A percentile compares a stretch with the other conserved stretches of the same genome.
Evolutionary conservation across 2,888 invertebrate species (phyloP).

Genomic region (Endotricha flammealis): DNA sequence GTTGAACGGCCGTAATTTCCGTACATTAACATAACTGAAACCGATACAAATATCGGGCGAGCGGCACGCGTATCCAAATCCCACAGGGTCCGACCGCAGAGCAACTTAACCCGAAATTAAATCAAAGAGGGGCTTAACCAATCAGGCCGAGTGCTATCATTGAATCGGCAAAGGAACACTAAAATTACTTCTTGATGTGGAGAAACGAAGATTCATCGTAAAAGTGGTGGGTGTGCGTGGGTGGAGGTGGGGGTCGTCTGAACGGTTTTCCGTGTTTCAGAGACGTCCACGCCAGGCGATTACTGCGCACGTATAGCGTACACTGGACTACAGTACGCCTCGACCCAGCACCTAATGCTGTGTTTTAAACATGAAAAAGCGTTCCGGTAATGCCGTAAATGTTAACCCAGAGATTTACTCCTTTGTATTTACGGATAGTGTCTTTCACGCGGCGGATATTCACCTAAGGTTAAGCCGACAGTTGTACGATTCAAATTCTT

Average conservation of each 20-base stretch:
- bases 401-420: slow-evolving; percentile 51
- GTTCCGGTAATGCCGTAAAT: slow-evolving; percentile 71
- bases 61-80: slow-evolving; percentile 44
- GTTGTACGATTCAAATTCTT: too few relatives aligned
- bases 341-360: slow-evolving; percentile 62
- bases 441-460: background rate
- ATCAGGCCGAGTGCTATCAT: slow-evolving; percentile 78
- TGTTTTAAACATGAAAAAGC: slow-evolving; percentile 75
- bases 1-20: slow-evolving; percentile 29
- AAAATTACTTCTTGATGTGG: slow-evolving; percentile 78
- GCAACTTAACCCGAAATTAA: slow-evolving; percentile 77
- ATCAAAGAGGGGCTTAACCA: slow-evolving; percentile 77
- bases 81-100: slow-evolving; percentile 62
- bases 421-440: slow-evolving; percentile 30
- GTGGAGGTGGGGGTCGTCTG: slow-evolving; percentile 54
- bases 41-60: slow-evolving; percentile 47
- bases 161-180: slow-evolving; percentile 78
- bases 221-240: slow-evolving; percentile 62
- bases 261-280: slow-evolving; percentile 76
- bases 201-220: slow-evolving; percentile 79
- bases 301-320: slow-evolving; percentile 65
- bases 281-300: slow-evolving; percentile 68
- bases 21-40: slow-evolving; percentile 38
- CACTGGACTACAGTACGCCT: slow-evolving; percentile 44
- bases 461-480: background rate